phyloP scores from a whole-genome alignment of 2,888 invertebrate species.

The Drosophila macrothrix region DNA sequence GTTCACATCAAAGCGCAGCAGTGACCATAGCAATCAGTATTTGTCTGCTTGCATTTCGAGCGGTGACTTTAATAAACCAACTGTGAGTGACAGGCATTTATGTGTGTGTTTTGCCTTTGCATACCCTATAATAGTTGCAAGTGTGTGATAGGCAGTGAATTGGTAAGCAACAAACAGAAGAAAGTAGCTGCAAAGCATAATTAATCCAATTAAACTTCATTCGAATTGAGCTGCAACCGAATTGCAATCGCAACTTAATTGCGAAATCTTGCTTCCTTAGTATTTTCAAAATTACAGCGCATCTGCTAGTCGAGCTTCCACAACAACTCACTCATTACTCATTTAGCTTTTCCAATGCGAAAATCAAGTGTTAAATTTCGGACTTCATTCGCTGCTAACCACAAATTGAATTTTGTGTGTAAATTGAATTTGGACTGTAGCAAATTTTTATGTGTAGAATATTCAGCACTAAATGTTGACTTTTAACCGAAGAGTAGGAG shows the following conservation, averaged over 20 bases:
- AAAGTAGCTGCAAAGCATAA: not conserved
- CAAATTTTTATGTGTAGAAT: slow-evolving; percentile 45
- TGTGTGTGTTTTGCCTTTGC: not conserved
- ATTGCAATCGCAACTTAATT: not conserved
- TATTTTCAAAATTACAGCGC: not conserved
- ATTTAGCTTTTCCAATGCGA: slow-evolving; percentile 14
- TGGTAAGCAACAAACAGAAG: not conserved
- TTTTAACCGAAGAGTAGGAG: slow-evolving; percentile 11
- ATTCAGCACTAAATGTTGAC: slow-evolving; percentile 49
- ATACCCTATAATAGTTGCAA: not conserved
- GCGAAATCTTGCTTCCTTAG: rapidly evolving
- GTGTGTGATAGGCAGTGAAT: not conserved
- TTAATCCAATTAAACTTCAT: not conserved
- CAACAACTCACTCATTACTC: not conserved
- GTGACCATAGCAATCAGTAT: slow-evolving; percentile 25
- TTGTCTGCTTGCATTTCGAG: slow-evolving; percentile 7
- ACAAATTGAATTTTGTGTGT: slow-evolving; percentile 56
- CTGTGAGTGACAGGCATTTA: not conserved
- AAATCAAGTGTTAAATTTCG: slow-evolving; percentile 39
- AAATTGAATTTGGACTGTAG: slow-evolving; percentile 62
- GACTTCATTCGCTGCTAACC: slow-evolving; percentile 47
- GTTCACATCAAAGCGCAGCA: slow-evolving; percentile 25
- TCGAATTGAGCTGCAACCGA: not conserved
- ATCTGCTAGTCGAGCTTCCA: not conserved
- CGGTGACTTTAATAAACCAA: slow-evolving; percentile 11